Evolutionary conservation across 2,797 vertebrate genomes (phyloP), one percentile per base, ranked within the genome.

Genomic region (Pelodytes ibericus): DNA sequence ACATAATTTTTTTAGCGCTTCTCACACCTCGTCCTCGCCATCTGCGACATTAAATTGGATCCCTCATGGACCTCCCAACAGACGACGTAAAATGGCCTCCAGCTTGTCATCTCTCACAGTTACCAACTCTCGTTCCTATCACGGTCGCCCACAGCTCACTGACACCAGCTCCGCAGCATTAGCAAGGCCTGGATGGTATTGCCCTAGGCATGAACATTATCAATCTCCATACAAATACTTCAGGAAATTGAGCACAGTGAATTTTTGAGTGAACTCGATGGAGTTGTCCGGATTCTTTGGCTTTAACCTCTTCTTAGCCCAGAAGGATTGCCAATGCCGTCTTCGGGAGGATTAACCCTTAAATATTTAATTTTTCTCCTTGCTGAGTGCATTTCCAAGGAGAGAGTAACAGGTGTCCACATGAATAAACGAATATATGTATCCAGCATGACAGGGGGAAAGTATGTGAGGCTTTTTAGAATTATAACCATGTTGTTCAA

Each of bases 1-100:
- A n/a, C n/a, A n/a, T n/a, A n/a, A 8, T 39, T 36, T 22, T 81
- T 27, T 80, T 66, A 72, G 68, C 79, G 74, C 61, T 71, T 81
- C 82, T 83, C 81, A 79, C 79, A 83, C 74, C 81, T 81, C 83
- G 86, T 82, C 80, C 80, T 79, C 67, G 41, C 82, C 82, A 84
- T 84, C 80, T 82, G 79, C 77, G 81, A 68, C 75, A 82, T 82
- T 73, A 82, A 69, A 77, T 80, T 73, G 1, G 74, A 74, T 82
- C 71, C 77, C 80, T 79, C 0, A 27, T 56, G 80, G 74, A 80
- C 69, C 77, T 79, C 51, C 67, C 82, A 80, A 61, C 0, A 0
- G 44, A 60, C 31, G 25, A 26, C 39, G 71, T 56, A 41, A 71
- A 66, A 0, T 0, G 81, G 71, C 71, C 82, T 80, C 61, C 73